A percentile compares a stretch with the other conserved stretches of the same genome.
Evolutionary conservation across 2,888 invertebrate species (phyloP).

Genomic region (Schrankia costaestrigalis): DNA sequence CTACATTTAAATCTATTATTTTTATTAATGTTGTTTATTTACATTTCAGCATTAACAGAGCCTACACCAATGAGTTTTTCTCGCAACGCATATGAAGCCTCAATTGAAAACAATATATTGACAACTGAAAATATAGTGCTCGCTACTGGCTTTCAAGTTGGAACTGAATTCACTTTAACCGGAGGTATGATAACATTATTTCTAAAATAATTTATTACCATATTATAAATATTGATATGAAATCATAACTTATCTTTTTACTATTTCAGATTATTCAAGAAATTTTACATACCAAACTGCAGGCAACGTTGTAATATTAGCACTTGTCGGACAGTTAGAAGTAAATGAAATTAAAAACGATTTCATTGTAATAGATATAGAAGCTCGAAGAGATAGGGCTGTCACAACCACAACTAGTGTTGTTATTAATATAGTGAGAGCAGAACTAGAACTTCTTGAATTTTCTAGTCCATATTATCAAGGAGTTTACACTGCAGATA

Average conservation of each 20-base stretch:
- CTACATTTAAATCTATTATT: no score
- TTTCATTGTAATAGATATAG: conserved; percentile 52
- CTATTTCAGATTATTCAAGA: conserved; percentile 41
- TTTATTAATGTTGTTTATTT: conserved; percentile 1
- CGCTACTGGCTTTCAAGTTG: conserved; percentile 39
- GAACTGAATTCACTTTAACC: conserved; percentile 39
- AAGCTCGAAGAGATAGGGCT: conserved; percentile 49
- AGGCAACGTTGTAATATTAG: conserved; percentile 35
- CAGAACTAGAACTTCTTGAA: conserved; percentile 32
- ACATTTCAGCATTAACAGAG: conserved; percentile 53
- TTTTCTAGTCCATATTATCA: conserved; percentile 47
- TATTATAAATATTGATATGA: no score
- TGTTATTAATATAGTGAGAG: conserved; percentile 41
- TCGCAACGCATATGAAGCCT: conserved; percentile 47
- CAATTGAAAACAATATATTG: conserved; percentile 35
- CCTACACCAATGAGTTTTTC: conserved; percentile 46
- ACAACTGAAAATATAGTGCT: conserved; percentile 42
- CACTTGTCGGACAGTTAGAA: conserved; percentile 27
- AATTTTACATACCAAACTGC: conserved; percentile 33
- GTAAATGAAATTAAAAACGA: conserved; percentile 32
- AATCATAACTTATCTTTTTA: background rate
- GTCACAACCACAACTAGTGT: conserved; percentile 43
- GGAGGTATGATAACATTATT: no score
- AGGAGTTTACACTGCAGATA: conserved; percentile 37
- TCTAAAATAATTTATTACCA: no score